A percentile compares a stretch with the other conserved stretches of the same genome.
These are phyloP conservation scores for Tachyglossus aculeatus DNA, from an alignment of 2,797 vertebrate genomes.

Conservation along the genomic window DNA sequence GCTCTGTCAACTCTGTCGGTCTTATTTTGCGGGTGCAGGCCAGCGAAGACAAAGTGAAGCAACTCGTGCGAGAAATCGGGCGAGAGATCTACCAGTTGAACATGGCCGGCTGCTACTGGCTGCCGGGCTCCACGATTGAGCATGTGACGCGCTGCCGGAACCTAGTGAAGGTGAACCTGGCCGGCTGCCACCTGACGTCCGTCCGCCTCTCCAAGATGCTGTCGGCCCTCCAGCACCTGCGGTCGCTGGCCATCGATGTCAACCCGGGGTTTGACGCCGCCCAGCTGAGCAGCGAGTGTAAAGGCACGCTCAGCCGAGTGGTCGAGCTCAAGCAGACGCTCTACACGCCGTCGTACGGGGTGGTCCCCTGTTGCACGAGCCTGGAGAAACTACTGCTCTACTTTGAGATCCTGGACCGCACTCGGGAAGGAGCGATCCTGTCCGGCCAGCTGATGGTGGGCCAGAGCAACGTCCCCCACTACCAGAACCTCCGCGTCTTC, in stretches of 20 bases:
- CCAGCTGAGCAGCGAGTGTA: slow-evolving; percentile 88
- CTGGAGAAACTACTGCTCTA: slow-evolving; percentile 89
- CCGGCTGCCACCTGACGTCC: slow-evolving; percentile 88
- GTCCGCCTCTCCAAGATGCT: slow-evolving; percentile 89
- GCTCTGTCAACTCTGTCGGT: not conserved
- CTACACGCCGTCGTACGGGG: slow-evolving; percentile 89
- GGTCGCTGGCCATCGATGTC: slow-evolving; percentile 89
- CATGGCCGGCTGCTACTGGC: slow-evolving; percentile 94
- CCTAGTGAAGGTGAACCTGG: slow-evolving; percentile 87
- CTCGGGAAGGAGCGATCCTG: slow-evolving; percentile 87
- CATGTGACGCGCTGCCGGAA: slow-evolving; percentile 82
- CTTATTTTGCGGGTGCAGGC: slow-evolving; percentile 73
- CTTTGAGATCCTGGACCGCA: slow-evolving; percentile 91
- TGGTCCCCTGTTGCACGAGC: slow-evolving; percentile 92
- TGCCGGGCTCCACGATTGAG: slow-evolving; percentile 83
- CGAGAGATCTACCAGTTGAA: slow-evolving; percentile 87
- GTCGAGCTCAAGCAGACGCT: slow-evolving; percentile 91
- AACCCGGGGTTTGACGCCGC: slow-evolving; percentile 85
- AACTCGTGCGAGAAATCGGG: slow-evolving; percentile 80
- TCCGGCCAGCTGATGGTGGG: slow-evolving; percentile 95
- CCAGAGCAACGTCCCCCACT: slow-evolving; percentile 96
- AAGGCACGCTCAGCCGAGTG: slow-evolving; percentile 86
- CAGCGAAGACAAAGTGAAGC: slow-evolving; percentile 81
- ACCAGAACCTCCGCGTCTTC: slow-evolving; percentile 92
- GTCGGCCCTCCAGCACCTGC: slow-evolving; percentile 81